Evolutionary conservation across 35 echinoderm and acorn worm genomes (phyloP).

Genomic region (Ophioderma brevispina): DNA sequence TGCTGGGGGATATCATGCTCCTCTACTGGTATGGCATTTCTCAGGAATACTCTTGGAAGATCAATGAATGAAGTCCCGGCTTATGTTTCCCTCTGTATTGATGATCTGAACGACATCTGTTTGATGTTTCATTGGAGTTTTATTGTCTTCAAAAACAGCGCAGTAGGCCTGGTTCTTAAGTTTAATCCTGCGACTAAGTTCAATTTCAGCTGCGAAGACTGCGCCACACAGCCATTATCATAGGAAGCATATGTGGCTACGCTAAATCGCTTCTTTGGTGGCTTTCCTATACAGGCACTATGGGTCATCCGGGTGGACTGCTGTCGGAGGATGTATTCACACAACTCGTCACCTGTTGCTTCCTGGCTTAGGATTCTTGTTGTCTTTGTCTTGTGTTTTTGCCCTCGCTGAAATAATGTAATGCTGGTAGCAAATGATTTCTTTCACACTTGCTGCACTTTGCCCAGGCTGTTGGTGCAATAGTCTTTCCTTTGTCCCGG

Average conservation of each 20-base stretch:
- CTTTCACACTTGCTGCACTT: not conserved
- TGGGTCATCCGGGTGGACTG: not conserved
- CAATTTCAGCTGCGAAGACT: not conserved
- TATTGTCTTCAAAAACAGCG: not conserved
- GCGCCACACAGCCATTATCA: not conserved
- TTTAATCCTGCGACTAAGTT: not conserved
- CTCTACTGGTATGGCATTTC: not conserved
- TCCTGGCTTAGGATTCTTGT: not conserved
- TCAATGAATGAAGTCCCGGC: not conserved
- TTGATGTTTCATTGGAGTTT: conserved; percentile 15
- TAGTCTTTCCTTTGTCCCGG: not conserved
- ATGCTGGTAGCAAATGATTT: not conserved
- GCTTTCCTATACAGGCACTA: not conserved
- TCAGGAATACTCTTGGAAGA: not conserved
- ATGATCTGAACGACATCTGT: not conserved
- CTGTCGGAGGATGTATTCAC: not conserved
- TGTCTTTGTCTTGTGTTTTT: not conserved
- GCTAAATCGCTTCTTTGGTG: not conserved
- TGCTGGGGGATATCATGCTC: not conserved
- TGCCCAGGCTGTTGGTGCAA: not conserved
- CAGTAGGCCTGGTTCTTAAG: not conserved
- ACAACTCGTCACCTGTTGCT: not conserved
- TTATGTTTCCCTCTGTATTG: not conserved
- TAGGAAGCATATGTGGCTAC: not conserved
- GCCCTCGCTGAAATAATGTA: not conserved